A percentile compares a stretch with the other conserved stretches of the same genome.
These are phyloP conservation scores for Catocala sponsa DNA, from an alignment of 2,888 invertebrate species.

Conservation along the genomic window DNA sequence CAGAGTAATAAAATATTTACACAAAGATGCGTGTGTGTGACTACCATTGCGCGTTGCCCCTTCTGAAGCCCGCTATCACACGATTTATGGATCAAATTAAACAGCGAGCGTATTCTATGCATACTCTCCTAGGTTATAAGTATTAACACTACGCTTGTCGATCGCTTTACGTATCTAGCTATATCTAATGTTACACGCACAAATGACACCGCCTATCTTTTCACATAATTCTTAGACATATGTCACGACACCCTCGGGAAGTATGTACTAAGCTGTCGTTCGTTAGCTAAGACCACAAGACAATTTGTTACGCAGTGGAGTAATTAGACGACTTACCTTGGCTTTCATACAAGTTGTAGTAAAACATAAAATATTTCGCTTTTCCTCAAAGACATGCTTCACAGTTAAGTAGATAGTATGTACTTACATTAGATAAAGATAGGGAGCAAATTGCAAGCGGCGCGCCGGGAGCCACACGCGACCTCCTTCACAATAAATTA, in stretches of 20 bases:
- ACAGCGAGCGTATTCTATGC: constrained; percentile 1
- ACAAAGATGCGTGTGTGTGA: constrained; percentile 17
- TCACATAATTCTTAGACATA: neutral
- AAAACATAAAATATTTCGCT: constrained; percentile 12
- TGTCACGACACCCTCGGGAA: constrained; percentile 1
- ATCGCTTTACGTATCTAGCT: neutral
- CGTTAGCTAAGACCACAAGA: constrained; percentile 1
- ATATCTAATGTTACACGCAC: neutral
- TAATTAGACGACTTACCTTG: constrained; percentile 8
- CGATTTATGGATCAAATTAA: constrained; percentile 15
- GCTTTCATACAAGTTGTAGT: neutral
- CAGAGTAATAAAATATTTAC: constrained; percentile 23
- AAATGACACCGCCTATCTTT: neutral
- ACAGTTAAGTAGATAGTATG: constrained; percentile 45
- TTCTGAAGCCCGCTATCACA: constrained; percentile 11
- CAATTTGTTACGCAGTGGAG: constrained; percentile 1
- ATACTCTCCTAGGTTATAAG: neutral
- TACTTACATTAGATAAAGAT: constrained; percentile 59
- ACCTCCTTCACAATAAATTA: constrained; percentile 79
- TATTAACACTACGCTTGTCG: neutral
- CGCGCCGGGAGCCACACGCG: constrained; percentile 64
- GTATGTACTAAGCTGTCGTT: neutral
- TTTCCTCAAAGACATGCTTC: constrained; percentile 33
- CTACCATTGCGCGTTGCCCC: constrained; percentile 6
- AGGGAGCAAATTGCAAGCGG: constrained; percentile 65